Base-by-base conservation (phyloP, 2,113 vertebrate species). In the Chionis minor region DNA sequence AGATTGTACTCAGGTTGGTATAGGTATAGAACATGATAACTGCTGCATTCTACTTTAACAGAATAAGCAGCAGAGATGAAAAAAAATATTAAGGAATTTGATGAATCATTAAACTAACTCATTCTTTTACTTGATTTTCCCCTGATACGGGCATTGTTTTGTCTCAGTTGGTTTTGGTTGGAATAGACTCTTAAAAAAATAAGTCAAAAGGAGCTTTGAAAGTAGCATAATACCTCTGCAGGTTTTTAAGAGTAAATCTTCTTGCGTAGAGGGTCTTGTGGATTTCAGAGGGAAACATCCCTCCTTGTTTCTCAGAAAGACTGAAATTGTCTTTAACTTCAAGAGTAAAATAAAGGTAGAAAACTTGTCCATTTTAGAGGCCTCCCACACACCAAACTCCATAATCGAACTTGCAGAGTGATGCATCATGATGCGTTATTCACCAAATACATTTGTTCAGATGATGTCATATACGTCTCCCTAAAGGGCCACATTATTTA, bases 391-490 rank as follows among this genome's bases (percentile, higher is more conserved):
- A 55, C 49, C 1, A 1, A 90, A 61, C 38, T 74, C 42, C 54
- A n/a, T 65, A 69, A 67, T 90, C 58, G 73, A n/a, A 14, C 9
- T 86, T 49, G 27, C 66, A 42, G 33, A 63, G 27, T 56, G 49
- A 63, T 9, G 28, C 77, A 81, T 92, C 92, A 52, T 35, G 70
- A 52, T 69, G 73, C 52, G 49, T 83, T 88, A 75, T 83, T 88
- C 86, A 56, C 91, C 44, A 81, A 75, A 81, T 81, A 75, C 77
- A 17, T 88, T 95, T 87, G 49, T 94, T 51, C 61, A 69, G 61
- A 63, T 93, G 84, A 91, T 94, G 95, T 91, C 95, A 95, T 14
- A 42, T 81, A 88, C 8, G 33, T 24, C 40, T 61, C 92, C 96
- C 92, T 32, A 49, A 94, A 90, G 91, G 51, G 51, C 72, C 10